phyloP scores from a whole-genome alignment of 2,113 vertebrate species.

The Pangasianodon hypophthalmus region DNA sequence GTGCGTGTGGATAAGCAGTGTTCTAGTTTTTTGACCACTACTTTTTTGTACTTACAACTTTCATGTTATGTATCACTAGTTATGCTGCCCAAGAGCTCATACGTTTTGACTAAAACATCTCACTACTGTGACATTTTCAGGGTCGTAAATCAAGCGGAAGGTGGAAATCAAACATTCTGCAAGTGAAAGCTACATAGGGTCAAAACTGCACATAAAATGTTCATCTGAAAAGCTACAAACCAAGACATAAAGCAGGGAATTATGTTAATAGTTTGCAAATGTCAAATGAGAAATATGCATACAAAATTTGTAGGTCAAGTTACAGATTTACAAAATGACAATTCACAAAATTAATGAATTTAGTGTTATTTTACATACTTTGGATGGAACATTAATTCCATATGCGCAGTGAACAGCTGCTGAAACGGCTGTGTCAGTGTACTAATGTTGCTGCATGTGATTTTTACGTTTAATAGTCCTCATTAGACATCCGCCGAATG shows the following conservation, averaged over 20 bases:
- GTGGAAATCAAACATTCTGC: not conserved
- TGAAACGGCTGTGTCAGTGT: not conserved
- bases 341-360: not conserved
- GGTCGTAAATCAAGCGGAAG: not conserved
- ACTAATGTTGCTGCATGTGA: not conserved
- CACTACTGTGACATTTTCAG: not conserved
- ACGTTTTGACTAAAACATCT: not conserved
- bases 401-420: not conserved
- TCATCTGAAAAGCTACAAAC: not conserved
- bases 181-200: not conserved
- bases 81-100: not conserved
- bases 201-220: not conserved
- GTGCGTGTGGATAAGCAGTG: not conserved
- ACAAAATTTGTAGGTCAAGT: not conserved
- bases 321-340: not conserved
- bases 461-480: constrained; percentile 15
- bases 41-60: not conserved
- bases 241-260: not conserved
- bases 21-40: not conserved
- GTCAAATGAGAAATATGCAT: not conserved
- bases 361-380: not conserved
- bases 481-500: not conserved
- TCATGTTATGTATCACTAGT: not conserved
- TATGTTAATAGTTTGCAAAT: not conserved
- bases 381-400: not conserved